phyloP scores from a whole-genome alignment of 2,888 invertebrate genomes.

The Stenchaetothrips biformis region DNA sequence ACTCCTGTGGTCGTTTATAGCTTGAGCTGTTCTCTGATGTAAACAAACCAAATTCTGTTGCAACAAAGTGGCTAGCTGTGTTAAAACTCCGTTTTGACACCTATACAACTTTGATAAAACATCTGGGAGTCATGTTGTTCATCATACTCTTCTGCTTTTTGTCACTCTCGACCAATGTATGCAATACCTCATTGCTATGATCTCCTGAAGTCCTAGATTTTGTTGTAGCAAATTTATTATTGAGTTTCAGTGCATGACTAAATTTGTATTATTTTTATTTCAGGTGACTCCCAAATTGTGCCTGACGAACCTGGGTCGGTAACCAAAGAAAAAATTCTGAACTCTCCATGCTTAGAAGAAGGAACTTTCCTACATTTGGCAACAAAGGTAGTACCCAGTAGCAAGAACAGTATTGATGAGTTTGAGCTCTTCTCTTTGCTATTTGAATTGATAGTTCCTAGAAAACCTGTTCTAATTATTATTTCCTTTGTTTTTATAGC shows the following conservation, averaged over 20 bases:
- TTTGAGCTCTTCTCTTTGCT: background rate
- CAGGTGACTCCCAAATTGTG: slow-evolving; percentile 45
- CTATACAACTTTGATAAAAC: too few relatives aligned
- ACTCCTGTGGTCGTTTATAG: too few relatives aligned
- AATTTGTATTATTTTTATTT: slow-evolving; percentile 30
- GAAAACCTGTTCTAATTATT: background rate
- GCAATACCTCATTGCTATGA: too few relatives aligned
- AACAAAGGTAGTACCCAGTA: slow-evolving; percentile 48
- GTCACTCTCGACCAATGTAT: background rate
- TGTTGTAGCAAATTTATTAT: background rate
- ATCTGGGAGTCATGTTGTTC: too few relatives aligned
- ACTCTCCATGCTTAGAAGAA: slow-evolving; percentile 49
- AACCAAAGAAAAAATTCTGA: slow-evolving; percentile 49
- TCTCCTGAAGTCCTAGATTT: too few relatives aligned
- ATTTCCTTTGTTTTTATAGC: slow-evolving; percentile 42
- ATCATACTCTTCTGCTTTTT: background rate
- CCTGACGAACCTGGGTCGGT: slow-evolving; percentile 42
- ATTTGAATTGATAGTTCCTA: background rate
- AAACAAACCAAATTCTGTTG: too few relatives aligned
- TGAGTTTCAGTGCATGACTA: background rate
- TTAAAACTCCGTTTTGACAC: too few relatives aligned
- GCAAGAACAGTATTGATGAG: background rate
- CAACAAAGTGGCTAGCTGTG: too few relatives aligned
- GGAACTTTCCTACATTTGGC: slow-evolving; percentile 55
- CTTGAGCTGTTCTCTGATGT: too few relatives aligned